Evolutionary conservation across 2,113 vertebrate genomes (phyloP), one percentile per base, ranked within the genome.

Genomic region (Hystrix brachyura): DNA sequence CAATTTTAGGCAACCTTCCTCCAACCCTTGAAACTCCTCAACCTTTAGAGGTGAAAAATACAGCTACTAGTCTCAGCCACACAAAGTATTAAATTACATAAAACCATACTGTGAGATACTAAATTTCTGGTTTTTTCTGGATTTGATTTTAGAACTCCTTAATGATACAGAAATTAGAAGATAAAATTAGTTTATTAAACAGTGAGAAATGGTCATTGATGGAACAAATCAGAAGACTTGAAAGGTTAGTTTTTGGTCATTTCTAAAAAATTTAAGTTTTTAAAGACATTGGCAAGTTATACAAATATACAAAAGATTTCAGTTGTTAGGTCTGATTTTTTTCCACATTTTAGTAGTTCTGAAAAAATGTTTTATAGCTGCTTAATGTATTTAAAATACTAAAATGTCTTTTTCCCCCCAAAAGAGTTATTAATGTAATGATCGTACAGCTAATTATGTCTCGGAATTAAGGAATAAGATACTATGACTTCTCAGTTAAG

Each of bases 81-180:
- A 91, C 10, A 80, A 94, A 82, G 12, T 80, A 29, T 19, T 32
- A 72, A 94, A 48, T 46, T 57, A 29, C 91, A 0, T 78, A 38
- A 51, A 96, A 29, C 18, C 87, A 60, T 87, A 81, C 48, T 82
- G 2, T 91, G 83, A 94, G 87, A 96, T 90, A 27, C 11, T 97
- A 29, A 97, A 62, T 88, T 87, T 95, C 64, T 98, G 2, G 64
- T 98, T 72, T 98, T 79, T 48, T 96, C 43, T 34, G 97, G 0
- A 97, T 97, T 96, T 98, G 72, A 96, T 81, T 99, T 99, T 98
- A 99, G 99, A 99, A 99, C 94, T 98, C 98, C 64, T 99, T 99
- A 97, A 98, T 99, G 62, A 98, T 99, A 86, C 99, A 99, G 97
- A 99, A 99, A 98, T 98, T 99, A 98, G 99, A 99, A 98, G 99